Percentiles rank a stretch among this genome's conserved stretches.
These are phyloP conservation scores for Zaprionus vittiger DNA, from an alignment of 1,140 invertebrate species.

Conservation along the genomic window DNA sequence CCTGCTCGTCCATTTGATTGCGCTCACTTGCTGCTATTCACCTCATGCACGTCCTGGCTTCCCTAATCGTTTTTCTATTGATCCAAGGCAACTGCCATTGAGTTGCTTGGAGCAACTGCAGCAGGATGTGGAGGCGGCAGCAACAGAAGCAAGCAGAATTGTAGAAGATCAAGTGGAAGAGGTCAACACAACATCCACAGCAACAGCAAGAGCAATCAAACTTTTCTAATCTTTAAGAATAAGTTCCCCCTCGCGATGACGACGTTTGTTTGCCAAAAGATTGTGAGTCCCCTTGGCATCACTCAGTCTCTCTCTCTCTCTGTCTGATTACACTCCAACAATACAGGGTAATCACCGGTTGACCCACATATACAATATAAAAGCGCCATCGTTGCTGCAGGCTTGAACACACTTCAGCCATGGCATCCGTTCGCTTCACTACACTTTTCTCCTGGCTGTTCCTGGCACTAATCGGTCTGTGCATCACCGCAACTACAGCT, in stretches of 20 bases:
- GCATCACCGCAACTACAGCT: constrained; percentile 24
- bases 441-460: constrained; percentile 42
- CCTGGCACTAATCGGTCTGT: constrained; percentile 52
- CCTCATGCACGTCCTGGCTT: constrained; percentile 58
- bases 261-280: constrained; percentile 9
- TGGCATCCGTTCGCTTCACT: constrained; percentile 43
- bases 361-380: constrained; percentile 44
- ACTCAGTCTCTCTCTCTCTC: background rate
- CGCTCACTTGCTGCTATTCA: background rate
- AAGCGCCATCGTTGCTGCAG: constrained; percentile 20
- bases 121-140: background rate
- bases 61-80: constrained; percentile 52
- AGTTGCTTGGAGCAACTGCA: constrained; percentile 35
- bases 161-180: constrained; percentile 2
- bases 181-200: constrained; percentile 11
- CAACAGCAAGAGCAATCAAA: constrained; percentile 11
- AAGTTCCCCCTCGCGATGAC: constrained; percentile 45
- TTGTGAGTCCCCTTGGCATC: constrained; percentile 37
- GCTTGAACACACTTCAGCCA: constrained; percentile 31
- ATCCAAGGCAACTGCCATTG: constrained; percentile 24
- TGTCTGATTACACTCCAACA: constrained; percentile 21
- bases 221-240: constrained; percentile 1
- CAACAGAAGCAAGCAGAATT: constrained; percentile 5
- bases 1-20: constrained; percentile 4
- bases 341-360: constrained; percentile 38